A percentile compares a stretch with the other conserved stretches of the same genome.
Conservation (phyloP, 1,140 invertebrate genomes). For the Diorhabda carinulata region DNA sequence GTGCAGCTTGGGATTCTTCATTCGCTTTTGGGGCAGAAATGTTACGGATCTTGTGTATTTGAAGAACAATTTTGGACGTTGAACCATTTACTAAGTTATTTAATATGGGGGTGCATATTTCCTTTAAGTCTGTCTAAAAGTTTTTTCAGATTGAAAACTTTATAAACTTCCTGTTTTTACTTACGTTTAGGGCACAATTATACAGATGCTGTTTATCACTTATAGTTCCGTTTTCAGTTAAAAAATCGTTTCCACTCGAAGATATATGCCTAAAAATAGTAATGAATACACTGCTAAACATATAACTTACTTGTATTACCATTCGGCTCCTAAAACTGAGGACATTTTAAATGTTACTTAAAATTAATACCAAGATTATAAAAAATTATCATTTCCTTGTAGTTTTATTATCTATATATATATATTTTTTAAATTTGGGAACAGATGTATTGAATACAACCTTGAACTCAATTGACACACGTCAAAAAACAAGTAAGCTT, state of each 20-base stretch:
- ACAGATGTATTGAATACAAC: too few relatives aligned
- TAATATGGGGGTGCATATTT: conserved; percentile 61
- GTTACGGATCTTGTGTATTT: conserved; percentile 85
- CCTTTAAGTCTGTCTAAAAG: conserved; percentile 73
- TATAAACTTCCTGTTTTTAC: conserved; percentile 19
- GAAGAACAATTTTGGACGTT: conserved; percentile 64
- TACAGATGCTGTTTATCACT: conserved; percentile 59
- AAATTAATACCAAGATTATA: not conserved
- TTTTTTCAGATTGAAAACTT: conserved; percentile 13
- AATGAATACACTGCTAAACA: not conserved
- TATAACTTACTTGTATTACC: conserved; percentile 19
- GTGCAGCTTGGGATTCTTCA: conserved; percentile 76
- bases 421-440: too few relatives aligned
- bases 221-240: conserved; percentile 63
- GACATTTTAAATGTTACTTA: conserved; percentile 1
- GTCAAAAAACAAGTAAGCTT: too few relatives aligned
- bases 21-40: conserved; percentile 85
- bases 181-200: conserved; percentile 71
- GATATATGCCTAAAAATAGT: conserved; percentile 61
- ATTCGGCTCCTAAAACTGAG: conserved; percentile 30
- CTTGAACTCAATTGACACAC: too few relatives aligned
- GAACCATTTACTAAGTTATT: conserved; percentile 59
- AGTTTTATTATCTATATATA: too few relatives aligned
- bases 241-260: conserved; percentile 60
- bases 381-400: too few relatives aligned